Conservation (phyloP, 2,888 invertebrate genomes). For the Drosophila heteroneura region DNA sequence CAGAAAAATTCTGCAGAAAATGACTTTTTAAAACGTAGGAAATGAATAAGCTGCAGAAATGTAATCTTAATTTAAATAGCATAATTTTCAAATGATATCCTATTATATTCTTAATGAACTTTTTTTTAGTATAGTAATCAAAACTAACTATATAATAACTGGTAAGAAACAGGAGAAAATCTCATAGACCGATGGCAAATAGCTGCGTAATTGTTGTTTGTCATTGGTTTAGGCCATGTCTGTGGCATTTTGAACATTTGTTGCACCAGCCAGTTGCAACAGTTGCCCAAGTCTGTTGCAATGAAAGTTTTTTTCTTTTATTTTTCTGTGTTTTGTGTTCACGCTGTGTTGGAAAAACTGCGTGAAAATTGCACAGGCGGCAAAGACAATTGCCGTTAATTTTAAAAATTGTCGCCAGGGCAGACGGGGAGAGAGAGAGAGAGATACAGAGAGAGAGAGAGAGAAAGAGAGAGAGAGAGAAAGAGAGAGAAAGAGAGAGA, state of each 20-base stretch:
- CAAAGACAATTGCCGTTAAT: constrained; percentile 79
- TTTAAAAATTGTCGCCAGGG: constrained; percentile 78
- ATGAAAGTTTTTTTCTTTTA: constrained; percentile 65
- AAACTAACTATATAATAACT: constrained; percentile 10
- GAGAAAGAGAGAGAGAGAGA: background rate
- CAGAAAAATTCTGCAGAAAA: background rate
- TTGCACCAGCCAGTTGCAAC: constrained; percentile 22
- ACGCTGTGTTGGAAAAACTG: constrained; percentile 70
- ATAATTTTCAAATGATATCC: background rate
- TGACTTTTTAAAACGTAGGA: background rate
- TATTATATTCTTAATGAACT: background rate
- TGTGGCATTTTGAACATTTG: constrained; percentile 48
- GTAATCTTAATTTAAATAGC: background rate
- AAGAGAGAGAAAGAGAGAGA: background rate
- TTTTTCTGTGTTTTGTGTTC: constrained; percentile 28
- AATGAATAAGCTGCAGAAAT: background rate
- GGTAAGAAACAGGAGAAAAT: constrained; percentile 26
- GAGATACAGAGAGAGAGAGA: background rate
- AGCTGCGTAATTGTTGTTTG: constrained; percentile 55
- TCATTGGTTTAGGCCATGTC: constrained; percentile 35
- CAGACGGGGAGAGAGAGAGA: background rate
- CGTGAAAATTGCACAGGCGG: constrained; percentile 78
- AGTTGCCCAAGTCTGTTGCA: constrained; percentile 41
- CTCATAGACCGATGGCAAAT: constrained; percentile 28
- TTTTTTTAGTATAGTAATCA: constrained; percentile 1